Conservation (phyloP, 1,140 invertebrate species). For the Rhagoletis pomonella region DNA sequence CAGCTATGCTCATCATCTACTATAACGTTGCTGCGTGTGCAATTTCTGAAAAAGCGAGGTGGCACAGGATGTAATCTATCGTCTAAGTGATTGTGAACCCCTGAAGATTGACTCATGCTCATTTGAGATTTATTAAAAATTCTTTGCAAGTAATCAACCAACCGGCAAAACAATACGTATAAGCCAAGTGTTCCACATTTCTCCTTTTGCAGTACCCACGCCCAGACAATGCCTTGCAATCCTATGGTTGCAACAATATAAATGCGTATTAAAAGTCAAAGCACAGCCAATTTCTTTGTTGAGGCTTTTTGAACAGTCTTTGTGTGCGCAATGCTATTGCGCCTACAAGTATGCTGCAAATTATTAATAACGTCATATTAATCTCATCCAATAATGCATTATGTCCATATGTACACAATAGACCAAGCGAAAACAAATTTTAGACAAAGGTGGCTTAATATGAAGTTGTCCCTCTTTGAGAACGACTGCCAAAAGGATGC, state of each 20-base stretch:
- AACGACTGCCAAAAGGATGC: background rate
- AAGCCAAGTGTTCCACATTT: constrained; percentile 7
- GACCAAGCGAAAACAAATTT: constrained; percentile 51
- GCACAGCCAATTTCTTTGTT: constrained; percentile 15
- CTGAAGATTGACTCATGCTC: constrained; percentile 38
- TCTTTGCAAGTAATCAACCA: constrained; percentile 37
- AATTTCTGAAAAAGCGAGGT: background rate
- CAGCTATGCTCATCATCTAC: constrained; percentile 18
- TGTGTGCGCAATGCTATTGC: background rate
- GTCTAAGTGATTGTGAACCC: constrained; percentile 12
- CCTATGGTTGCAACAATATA: background rate
- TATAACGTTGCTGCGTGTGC: constrained; percentile 14
- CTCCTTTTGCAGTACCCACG: background rate
- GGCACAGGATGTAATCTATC: background rate
- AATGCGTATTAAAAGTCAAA: background rate
- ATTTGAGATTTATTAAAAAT: constrained; percentile 55
- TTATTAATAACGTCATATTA: constrained; percentile 73
- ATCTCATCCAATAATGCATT: constrained; percentile 70
- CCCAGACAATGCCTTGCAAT: background rate
- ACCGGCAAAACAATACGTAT: background rate
- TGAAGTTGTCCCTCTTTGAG: background rate
- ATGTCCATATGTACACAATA: constrained; percentile 60
- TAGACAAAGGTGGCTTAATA: background rate
- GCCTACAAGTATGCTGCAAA: constrained; percentile 59
- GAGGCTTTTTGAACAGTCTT: background rate